A percentile compares a stretch with the other conserved stretches of the same genome.
Conservation (phyloP, 1,140 invertebrate species). For the Coenobita brevimanus region DNA sequence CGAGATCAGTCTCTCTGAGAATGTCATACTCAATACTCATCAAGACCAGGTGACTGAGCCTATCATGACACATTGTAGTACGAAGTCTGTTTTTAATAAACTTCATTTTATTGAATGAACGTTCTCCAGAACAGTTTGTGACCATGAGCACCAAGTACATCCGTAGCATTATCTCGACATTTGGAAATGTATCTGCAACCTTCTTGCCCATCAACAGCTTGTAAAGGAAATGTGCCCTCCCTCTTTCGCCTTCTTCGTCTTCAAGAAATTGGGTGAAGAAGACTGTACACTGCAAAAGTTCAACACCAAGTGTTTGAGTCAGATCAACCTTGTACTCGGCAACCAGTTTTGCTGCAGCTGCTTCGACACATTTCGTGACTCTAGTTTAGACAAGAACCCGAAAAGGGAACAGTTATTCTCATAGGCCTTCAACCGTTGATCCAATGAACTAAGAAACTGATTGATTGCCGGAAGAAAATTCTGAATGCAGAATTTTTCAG, state of each 20-base stretch:
- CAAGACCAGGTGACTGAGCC: too few relatives aligned
- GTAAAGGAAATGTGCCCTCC: too few relatives aligned
- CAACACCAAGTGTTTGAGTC: conserved; percentile 8
- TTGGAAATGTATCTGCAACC: too few relatives aligned
- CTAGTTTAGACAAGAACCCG: conserved; percentile 12
- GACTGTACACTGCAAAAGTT: not conserved
- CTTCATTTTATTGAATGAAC: too few relatives aligned
- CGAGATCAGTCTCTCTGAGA: conserved; percentile 18
- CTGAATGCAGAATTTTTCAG: conserved; percentile 12
- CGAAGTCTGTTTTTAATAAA: too few relatives aligned
- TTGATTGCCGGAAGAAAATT: conserved; percentile 41
- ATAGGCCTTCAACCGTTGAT: conserved; percentile 23
- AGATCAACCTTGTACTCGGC: conserved; percentile 18
- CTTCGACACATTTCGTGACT: conserved; percentile 13
- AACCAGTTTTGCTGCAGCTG: conserved; percentile 39
- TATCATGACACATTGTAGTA: too few relatives aligned
- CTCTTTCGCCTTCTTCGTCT: not conserved
- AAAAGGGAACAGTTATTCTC: conserved; percentile 24
- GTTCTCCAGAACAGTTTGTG: too few relatives aligned
- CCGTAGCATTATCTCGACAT: too few relatives aligned
- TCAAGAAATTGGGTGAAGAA: conserved; percentile 23
- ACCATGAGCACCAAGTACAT: too few relatives aligned
- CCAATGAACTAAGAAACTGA: conserved; percentile 33
- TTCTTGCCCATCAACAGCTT: too few relatives aligned
- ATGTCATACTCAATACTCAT: too few relatives aligned